Evolutionary conservation across 2,797 vertebrate genomes (phyloP), one percentile per base, ranked within the genome.

Genomic region (Pseudomugil gertrudae): DNA sequence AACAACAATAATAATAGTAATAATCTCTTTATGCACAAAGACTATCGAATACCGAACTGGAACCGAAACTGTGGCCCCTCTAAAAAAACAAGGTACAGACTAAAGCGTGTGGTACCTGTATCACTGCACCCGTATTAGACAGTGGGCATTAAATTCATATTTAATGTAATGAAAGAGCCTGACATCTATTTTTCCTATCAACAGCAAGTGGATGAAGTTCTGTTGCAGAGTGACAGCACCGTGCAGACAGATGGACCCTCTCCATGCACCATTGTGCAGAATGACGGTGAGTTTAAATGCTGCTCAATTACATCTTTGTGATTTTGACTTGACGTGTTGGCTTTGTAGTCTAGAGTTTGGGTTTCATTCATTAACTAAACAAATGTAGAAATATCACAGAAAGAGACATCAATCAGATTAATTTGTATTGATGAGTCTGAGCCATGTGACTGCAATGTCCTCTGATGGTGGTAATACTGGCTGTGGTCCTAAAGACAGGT

Each of bases 211-310:
- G 71, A 63, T 0, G 69, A 83, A 1, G 0, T n/a, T 6, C 29
- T 47, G 62, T 53, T 54, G 71, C 63, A 43, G 60, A 60, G n/a
- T 1, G 40, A 62, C 23, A 5, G n/a, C 15, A 6, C 19, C 1
- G 6, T 45, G 30, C 63, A 72, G 56, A 47, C 3, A 0, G 79
- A 72, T 0, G 80, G 74, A 3, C 6, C 59, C 0, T 2, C 35
- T 15, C 78, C 61, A 45, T 50, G 36, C 35, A 19, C 7, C 43
- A 14, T 59, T 47, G 13, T 24, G 0, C 67, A 64, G 33, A n/a
- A 1, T 6, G 73, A 81, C 4, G 29, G 87, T 86, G 47, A 79
- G 87, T 64, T 19, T 0, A 5, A 1, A 30, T 10, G 19, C 15
- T 52, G 14, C 29, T 3, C 14, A 13, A 2, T 48, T 23, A 48